Evolutionary conservation across 1,140 invertebrate genomes (phyloP), one percentile per base, ranked within the genome.

Genomic region (Drosophila repleta): DNA sequence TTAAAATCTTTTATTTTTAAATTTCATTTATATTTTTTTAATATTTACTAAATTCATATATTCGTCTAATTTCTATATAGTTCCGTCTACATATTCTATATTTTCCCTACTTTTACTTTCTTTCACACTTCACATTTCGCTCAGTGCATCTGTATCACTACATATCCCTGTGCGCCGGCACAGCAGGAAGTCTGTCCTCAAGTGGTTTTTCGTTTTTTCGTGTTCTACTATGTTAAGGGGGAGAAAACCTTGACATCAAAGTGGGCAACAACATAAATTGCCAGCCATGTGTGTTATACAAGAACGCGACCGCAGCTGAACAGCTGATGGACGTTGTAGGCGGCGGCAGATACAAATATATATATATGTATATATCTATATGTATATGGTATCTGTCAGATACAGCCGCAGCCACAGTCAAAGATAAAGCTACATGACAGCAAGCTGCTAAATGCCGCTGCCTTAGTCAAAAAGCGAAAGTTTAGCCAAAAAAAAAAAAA

Each of bases 171-270:
- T 2, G 17, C 24, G 15, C 24, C 18, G 37, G 37, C 73, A 39
- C 63, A 68, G 82, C 82, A 85, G 83, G 66, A 68, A 78, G 71
- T 82, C 55, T 77, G 68, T 76, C 55, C 49, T 48, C 37, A 39
- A 64, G 66, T 55, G 55, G 21, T 24, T 56, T 41, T 56, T 35
- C 10, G n/a, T n/a, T n/a, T 35, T 11, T 35, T 11, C 11, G 32
- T 35, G 8, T 35, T 35, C 37, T 15, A 8, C n/a, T 2, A 6
- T 11, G 29, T 8, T 43, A n/a, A n/a, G 15, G 49, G 32, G 45
- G 43, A 48, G 55, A 24, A 76, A 87, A 87, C 83, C 83, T 87
- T 87, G 83, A 87, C 83, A 87, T 83, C 79, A 88, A 87, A 88
- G 79, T 70, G 72, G 60, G 73, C 76, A 76, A 66, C 73, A 7